Evolutionary conservation across 2,797 vertebrate species (phyloP).

Genomic region (Hipposideros larvatus): DNA sequence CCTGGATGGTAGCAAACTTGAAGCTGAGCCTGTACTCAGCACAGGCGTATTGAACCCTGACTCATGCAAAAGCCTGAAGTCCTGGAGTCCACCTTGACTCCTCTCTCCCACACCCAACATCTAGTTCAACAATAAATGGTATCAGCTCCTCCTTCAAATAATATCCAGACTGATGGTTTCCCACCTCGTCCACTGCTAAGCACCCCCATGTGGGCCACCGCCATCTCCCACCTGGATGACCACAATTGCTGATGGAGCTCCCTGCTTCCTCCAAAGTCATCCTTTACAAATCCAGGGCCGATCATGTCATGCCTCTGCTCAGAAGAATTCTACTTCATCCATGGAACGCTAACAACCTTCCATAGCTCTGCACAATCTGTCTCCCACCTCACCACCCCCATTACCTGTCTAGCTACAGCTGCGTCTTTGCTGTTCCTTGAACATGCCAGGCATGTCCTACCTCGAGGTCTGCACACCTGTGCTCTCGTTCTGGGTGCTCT

Average conservation of each 20-base stretch:
- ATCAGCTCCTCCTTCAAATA: not conserved
- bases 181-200: too few relatives aligned
- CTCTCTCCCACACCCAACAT: not conserved
- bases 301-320: not conserved
- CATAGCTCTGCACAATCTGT: rapidly evolving
- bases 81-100: not conserved
- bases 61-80: not conserved
- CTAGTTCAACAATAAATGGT: not conserved
- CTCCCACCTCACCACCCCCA: too few relatives aligned
- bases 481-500: not conserved
- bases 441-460: not conserved
- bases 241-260: not conserved
- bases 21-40: not conserved
- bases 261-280: not conserved
- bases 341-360: not conserved
- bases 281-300: not conserved
- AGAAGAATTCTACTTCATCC: not conserved
- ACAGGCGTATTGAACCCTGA: not conserved
- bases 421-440: not conserved
- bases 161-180: not conserved
- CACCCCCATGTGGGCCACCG: not conserved
- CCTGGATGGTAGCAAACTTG: not conserved
- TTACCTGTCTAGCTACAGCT: not conserved
- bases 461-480: not conserved
- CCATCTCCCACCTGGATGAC: not conserved